Evolutionary conservation across 2,888 invertebrate genomes (phyloP), one percentile per base, ranked within the genome.

Genomic region (Brachyopa scutellaris): DNA sequence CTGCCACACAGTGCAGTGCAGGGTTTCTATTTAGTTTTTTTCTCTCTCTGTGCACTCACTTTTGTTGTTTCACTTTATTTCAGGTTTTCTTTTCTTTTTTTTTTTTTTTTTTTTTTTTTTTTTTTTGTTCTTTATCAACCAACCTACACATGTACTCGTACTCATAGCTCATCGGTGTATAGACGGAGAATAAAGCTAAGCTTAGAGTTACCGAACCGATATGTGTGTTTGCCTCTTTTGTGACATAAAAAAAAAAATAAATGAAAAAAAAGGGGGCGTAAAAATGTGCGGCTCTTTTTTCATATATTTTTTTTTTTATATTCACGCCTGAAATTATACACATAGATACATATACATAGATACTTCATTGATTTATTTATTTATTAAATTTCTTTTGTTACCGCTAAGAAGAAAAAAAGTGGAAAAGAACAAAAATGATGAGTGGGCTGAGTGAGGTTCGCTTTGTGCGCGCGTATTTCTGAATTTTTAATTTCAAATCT

Each of bases 311-410:
- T n/a, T n/a, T n/a, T n/a, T n/a, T n/a, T n/a, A n/a, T n/a, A n/a
- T n/a, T 64, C 51, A 51, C 53, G 21, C 53, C 42, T 66, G 42
- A 42, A 53, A 66, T 66, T 53, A 66, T 66, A n/a, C n/a, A n/a
- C n/a, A n/a, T n/a, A n/a, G n/a, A n/a, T n/a, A n/a, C n/a, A n/a
- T n/a, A n/a, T n/a, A n/a, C n/a, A n/a, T n/a, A n/a, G n/a, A 53
- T 40, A 42, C 53, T 66, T 66, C 53, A 66, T 66, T 42, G 66
- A 66, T 66, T 53, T 42, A 42, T 66, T 66, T 53, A 45, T 61
- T 59, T 59, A 55, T 61, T 42, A n/a, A n/a, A 31, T 42, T 17
- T 45, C 29, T 59, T 59, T 42, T 31, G 23, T 36, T 15, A 8
- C 5, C 26, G 9, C 9, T 2, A 19, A 9, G 7, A 15, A 7